phyloP scores from a whole-genome alignment of 2,888 invertebrate species.

The Apantesis nais region DNA sequence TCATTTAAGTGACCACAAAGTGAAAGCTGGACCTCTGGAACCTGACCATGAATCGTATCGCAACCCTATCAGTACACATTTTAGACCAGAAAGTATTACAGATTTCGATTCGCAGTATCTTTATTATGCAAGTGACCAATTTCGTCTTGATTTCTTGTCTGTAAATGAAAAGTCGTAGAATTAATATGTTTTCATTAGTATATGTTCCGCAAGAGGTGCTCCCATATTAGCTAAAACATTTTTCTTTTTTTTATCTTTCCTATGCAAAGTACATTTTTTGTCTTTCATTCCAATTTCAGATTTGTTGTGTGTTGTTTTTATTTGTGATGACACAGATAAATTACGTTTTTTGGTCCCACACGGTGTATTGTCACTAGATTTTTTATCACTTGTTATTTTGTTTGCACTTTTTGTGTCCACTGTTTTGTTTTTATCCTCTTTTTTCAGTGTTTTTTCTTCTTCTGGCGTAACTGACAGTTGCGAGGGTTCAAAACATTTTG shows the following conservation, averaged over 20 bases:
- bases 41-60: too few relatives aligned
- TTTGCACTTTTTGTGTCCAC: conserved; percentile 44
- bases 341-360: conserved; percentile 74
- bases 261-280: conserved; percentile 72
- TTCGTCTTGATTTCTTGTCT: conserved; percentile 28
- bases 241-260: conserved; percentile 68
- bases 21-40: too few relatives aligned
- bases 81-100: background rate
- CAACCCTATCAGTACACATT: background rate
- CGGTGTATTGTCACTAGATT: conserved; percentile 54
- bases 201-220: conserved; percentile 71
- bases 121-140: background rate
- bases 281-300: conserved; percentile 76
- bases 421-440: conserved; percentile 44
- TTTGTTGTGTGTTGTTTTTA: conserved; percentile 79
- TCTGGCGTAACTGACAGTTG: conserved; percentile 62
- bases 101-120: background rate
- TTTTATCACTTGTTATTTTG: conserved; percentile 47
- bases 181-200: conserved; percentile 77
- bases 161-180: conserved; percentile 26
- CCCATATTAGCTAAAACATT: conserved; percentile 67
- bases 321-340: conserved; percentile 72
- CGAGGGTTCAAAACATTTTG: conserved; percentile 76
- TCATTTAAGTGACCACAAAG: too few relatives aligned
- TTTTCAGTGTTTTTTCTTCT: conserved; percentile 37